Evolutionary conservation across 2,888 invertebrate genomes (phyloP), one percentile per base, ranked within the genome.

Genomic region (Drosophila cognata): DNA sequence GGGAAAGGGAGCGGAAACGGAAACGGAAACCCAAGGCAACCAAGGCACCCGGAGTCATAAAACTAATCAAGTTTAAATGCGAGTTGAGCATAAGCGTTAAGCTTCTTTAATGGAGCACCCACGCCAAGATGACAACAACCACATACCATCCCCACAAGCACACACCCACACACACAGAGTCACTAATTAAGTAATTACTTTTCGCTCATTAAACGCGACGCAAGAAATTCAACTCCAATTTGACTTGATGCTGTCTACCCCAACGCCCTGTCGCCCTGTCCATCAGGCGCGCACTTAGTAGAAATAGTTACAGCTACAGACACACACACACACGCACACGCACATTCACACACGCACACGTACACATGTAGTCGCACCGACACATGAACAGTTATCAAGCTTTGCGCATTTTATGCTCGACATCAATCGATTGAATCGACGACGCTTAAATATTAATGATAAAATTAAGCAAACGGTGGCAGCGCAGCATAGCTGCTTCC

Each of bases 151-250:
- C 56, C 62, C 61, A 65, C 65, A 71, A 55, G 50, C 21, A 50
- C 29, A 59, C 13, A 41, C 28, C 3, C 36, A 52, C 33, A 62
- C 36, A 66, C 57, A 67, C 46, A 57, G 25, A 50, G 58, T 62
- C 72, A 84, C 90, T 88, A 88, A 90, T 90, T 88, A 89, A 88
- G 88, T 88, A 88, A 88, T 88, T 88, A 89, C 90, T 83, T 89
- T 88, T 89, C 77, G 89, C 78, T 89, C 89, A 90, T 89, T 89
- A 81, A 90, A 83, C 83, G 72, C 67, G 59, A 67, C 74, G 62
- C 33, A 69, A 77, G 65, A 70, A 78, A 88, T 89, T 89, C 86
- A 89, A 85, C 86, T 83, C 74, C 81, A 85, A 83, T 88, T 89
- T 77, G 79, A 74, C 74, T 79, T 81, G 82, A 84, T 76, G 84